Evolutionary conservation across 1,140 invertebrate species (phyloP), one percentile per base, ranked within the genome.

Genomic region (Drosophila parabipectinata): DNA sequence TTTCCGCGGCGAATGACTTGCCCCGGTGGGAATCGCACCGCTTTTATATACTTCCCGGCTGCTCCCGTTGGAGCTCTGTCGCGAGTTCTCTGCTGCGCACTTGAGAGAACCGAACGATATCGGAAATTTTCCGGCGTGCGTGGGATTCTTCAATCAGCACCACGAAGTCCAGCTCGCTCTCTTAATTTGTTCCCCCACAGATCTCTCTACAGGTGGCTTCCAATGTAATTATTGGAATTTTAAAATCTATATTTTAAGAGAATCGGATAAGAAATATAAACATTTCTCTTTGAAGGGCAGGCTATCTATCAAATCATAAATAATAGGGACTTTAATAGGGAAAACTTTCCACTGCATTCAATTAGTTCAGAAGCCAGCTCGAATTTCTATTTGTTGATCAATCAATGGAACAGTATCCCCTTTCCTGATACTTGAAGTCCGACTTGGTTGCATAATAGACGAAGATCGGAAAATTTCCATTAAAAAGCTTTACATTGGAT

Each of bases 341-440:
- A 77, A 77, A 82, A 87, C 78, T 87, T 87, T 85, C 81, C 82
- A 71, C 55, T 68, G 63, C 53, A 59, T 50, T 18, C 81, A 85
- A 85, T 85, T 85, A 69, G 77, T 47, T 50, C 37, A 60, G 53
- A 60, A 62, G 41, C 44, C 53, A 48, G 59, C 78, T 82, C 78
- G 58, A 71, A 78, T 85, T 74, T 57, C 81, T 61, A 63, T 68
- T 83, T 72, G 72, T 79, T 83, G 59, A 67, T 79, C 54, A 73
- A 75, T 79, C 77, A 72, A 55, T 55, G 58, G 26, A 59, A 41
- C 28, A 44, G 56, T 37, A 37, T 30, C 32, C 47, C 57, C 32
- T 63, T 59, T 34, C 50, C 30, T 10, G 32, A 10, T 34, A 34
- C 47, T 6, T 53, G 14, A 37, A 14, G 55, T 45, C 15, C 14